Evolutionary conservation across 2,888 invertebrate genomes (phyloP), one percentile per base, ranked within the genome.

Genomic region (Megastigmus dorsalis): DNA sequence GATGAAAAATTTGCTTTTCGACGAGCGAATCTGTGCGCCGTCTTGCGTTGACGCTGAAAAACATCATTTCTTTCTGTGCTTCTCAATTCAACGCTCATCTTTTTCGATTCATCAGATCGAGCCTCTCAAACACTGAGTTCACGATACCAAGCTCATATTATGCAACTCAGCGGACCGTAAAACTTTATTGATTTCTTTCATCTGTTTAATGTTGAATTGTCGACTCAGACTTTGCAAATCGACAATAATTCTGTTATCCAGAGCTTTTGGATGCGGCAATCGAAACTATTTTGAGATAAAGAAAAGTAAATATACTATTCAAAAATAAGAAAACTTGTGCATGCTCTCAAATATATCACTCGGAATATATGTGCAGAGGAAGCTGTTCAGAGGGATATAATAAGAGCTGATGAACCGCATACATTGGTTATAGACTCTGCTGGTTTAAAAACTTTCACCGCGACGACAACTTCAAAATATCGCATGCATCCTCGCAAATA

Each of bases 391-490:
- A 28, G 28, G 52, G 15, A 26, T 28, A n/a, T 20, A 30, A 54
- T 63, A 48, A 54, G 41, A 41, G n/a, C n/a, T n/a, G n/a, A n/a
- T n/a, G n/a, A n/a, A n/a, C n/a, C n/a, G n/a, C n/a, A n/a, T n/a
- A n/a, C n/a, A n/a, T n/a, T n/a, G n/a, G n/a, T 67, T 28, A 18
- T 45, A n/a, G 41, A 67, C 43, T 55, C 15, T 20, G 30, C 23
- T 33, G 50, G n/a, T 3, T 26, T 50, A 23, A 33, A 13, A 54
- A 54, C 66, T 66, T 54, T 66, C 66, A 54, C 43, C 50, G 15
- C 4, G 20, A 43, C 26, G 13, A 41, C 10, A 26, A 54, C 26
- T 41, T 38, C 18, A 9, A 7, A 2, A 38, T 38, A 23, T 33
- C 13, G 26, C 43, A 13, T n/a, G 1, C 7, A 23, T 26, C 13